Percentiles rank a stretch among this genome's conserved stretches.
phyloP scores from a whole-genome alignment of 1,140 invertebrate species.

The Eubasilissa regina region DNA sequence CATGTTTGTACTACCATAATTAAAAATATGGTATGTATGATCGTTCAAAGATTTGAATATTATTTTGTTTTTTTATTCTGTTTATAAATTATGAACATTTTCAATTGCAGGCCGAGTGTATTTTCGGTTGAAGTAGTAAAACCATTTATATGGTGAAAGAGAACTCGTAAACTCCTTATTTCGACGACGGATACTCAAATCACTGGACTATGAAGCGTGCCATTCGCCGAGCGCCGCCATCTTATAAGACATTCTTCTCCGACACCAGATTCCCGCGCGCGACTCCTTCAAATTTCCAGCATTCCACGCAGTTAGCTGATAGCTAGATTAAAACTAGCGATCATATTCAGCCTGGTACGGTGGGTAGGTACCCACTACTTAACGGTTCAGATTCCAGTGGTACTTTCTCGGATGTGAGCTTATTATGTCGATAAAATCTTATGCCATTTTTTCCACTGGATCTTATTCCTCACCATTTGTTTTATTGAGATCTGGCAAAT shows the following conservation, averaged over 20 bases:
- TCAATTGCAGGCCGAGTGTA: too few relatives aligned
- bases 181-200: constrained; percentile 13
- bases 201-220: constrained; percentile 5
- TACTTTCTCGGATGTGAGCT: background rate
- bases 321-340: constrained; percentile 35
- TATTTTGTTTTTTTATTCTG: too few relatives aligned
- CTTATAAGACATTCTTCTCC: constrained; percentile 6
- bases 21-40: too few relatives aligned
- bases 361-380: background rate
- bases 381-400: too few relatives aligned
- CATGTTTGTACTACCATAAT: too few relatives aligned
- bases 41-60: too few relatives aligned
- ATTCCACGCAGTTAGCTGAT: constrained; percentile 13
- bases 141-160: too few relatives aligned
- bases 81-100: too few relatives aligned
- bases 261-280: constrained; percentile 6
- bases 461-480: constrained; percentile 8
- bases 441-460: background rate
- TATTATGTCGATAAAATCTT: constrained; percentile 14
- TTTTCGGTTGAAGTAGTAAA: too few relatives aligned
- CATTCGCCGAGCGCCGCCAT: background rate
- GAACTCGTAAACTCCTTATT: background rate
- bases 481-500: constrained; percentile 14
- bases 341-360: constrained; percentile 1
- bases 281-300: background rate